These are phyloP conservation scores for Chromobotia macracanthus DNA, from an alignment of 2,797 vertebrate species.

Conservation along the genomic window DNA sequence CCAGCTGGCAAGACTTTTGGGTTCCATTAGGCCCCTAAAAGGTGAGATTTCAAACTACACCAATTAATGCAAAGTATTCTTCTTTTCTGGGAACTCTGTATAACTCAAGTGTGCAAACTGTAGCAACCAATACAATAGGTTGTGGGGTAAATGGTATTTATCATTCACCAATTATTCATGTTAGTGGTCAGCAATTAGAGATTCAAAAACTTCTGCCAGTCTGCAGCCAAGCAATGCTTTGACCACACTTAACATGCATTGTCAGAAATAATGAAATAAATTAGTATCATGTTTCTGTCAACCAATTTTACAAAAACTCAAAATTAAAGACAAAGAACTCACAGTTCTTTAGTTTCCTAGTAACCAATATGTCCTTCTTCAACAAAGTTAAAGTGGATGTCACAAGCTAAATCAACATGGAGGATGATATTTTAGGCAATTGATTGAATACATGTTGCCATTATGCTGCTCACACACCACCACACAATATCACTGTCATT, in stretches of 20 bases:
- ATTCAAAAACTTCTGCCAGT: conserved; percentile 22
- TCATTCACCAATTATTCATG: conserved; percentile 71
- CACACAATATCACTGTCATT: background rate
- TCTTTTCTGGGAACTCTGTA: conserved; percentile 58
- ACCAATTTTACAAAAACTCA: background rate
- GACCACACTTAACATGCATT: background rate
- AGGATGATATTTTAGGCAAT: background rate
- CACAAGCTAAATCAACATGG: background rate
- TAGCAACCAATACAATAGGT: conserved; percentile 15
- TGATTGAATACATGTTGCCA: background rate
- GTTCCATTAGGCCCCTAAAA: conserved; percentile 56
- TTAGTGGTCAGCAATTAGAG: conserved; percentile 46
- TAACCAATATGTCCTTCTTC: background rate
- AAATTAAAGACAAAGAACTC: background rate
- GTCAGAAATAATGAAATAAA: background rate
- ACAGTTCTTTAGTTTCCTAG: background rate
- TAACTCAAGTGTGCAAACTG: conserved; percentile 59
- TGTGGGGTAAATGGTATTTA: conserved; percentile 67
- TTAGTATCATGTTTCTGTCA: background rate
- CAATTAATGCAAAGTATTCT: conserved; percentile 64
- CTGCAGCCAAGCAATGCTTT: background rate
- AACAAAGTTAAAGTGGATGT: background rate
- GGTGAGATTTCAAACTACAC: conserved; percentile 57
- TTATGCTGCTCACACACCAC: background rate
- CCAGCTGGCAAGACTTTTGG: conserved; percentile 65